These are phyloP conservation scores for Leiothrix lutea DNA, from an alignment of 2,113 vertebrate genomes.

Conservation along the genomic window DNA sequence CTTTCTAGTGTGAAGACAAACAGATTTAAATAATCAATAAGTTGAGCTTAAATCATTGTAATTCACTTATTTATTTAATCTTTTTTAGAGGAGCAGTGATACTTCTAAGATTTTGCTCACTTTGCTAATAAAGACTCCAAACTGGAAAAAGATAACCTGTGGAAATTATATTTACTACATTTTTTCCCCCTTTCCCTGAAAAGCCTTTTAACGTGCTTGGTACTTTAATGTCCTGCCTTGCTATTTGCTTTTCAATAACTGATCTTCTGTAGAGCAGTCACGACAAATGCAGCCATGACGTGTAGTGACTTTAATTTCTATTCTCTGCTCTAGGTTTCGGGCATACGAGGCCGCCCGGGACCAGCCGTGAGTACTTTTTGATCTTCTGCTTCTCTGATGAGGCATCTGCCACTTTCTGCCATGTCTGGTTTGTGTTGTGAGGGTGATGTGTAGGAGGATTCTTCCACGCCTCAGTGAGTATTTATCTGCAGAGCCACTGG, in stretches of 20 bases:
- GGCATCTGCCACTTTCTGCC: background rate
- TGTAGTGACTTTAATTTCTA: background rate
- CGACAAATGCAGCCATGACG: background rate
- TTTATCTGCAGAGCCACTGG: background rate
- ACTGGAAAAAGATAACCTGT: background rate
- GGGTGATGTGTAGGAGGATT: background rate
- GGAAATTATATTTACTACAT: background rate
- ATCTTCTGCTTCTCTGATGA: background rate
- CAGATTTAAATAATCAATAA: background rate
- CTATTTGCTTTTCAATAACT: background rate
- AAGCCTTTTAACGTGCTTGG: background rate
- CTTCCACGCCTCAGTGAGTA: rapidly evolving
- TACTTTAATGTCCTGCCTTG: background rate
- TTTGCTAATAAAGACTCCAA: background rate
- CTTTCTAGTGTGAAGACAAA: background rate
- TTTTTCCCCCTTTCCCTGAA: rapidly evolving
- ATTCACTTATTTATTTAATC: background rate
- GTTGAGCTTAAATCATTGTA: background rate
- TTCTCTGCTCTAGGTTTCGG: slow-evolving; percentile 79
- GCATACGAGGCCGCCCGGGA: slow-evolving; percentile 89
- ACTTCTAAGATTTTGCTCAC: background rate
- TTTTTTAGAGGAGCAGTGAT: background rate
- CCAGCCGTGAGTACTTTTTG: slow-evolving; percentile 81
- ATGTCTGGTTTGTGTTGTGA: background rate
- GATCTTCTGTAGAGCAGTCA: background rate